phyloP scores from a whole-genome alignment of 2,888 invertebrate genomes.

The Spisula solida region DNA sequence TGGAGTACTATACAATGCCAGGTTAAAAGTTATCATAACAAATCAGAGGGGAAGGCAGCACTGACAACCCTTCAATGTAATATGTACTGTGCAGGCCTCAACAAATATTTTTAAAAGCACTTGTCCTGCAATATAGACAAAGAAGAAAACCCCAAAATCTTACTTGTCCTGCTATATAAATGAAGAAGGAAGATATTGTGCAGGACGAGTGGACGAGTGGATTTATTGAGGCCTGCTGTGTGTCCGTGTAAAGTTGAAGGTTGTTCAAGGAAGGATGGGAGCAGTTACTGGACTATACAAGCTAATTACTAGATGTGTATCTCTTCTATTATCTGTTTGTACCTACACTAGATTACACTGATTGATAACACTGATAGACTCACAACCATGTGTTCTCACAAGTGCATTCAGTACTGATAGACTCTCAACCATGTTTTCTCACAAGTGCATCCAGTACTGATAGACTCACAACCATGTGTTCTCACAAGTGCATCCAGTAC shows the following conservation, averaged over 20 bases:
- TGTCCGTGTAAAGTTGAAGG: not conserved
- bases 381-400: not conserved
- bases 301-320: conserved; percentile 16
- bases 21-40: too few relatives aligned
- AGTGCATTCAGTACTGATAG: not conserved
- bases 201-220: too few relatives aligned
- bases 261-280: not conserved
- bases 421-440: not conserved
- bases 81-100: too few relatives aligned
- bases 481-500: not conserved
- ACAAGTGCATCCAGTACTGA: conserved; percentile 10
- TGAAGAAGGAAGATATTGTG: too few relatives aligned
- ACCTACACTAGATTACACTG: conserved; percentile 4
- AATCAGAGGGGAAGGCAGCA: too few relatives aligned
- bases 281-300: not conserved
- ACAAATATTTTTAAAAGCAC: too few relatives aligned
- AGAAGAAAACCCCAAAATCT: too few relatives aligned
- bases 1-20: too few relatives aligned
- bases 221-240: too few relatives aligned
- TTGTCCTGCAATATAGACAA: too few relatives aligned
- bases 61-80: too few relatives aligned
- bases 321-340: not conserved
- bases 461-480: not conserved
- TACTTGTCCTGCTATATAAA: too few relatives aligned
- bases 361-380: conserved; percentile 17